Conservation (phyloP, 2,113 vertebrate genomes). For the Heterocephalus glaber region DNA sequence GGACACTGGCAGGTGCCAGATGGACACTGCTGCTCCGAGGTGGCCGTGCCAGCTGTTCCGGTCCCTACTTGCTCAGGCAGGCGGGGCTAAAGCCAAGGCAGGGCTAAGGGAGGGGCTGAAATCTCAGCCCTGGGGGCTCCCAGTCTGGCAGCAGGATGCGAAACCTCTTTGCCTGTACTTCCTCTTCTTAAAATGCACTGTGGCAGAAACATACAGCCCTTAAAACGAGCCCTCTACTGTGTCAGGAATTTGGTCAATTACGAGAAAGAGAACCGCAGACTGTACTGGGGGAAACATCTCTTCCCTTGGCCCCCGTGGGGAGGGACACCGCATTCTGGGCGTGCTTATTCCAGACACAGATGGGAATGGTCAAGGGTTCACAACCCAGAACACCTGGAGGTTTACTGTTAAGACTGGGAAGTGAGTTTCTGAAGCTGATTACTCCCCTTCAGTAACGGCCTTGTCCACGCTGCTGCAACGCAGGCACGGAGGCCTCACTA, state of each 20-base stretch:
- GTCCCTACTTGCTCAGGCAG: not conserved
- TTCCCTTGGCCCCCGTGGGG: not conserved
- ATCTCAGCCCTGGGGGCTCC: not conserved
- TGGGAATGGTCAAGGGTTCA: not conserved
- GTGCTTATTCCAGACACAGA: not conserved
- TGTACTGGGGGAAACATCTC: not conserved
- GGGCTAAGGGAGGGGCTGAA: not conserved
- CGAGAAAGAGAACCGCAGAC: not conserved
- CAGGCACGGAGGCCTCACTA: fast-evolving
- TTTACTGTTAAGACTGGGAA: not conserved
- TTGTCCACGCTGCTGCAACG: fast-evolving
- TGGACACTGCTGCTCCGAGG: not conserved
- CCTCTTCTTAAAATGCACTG: not conserved
- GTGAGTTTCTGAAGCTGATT: not conserved
- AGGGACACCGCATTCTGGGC: not conserved
- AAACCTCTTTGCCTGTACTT: not conserved
- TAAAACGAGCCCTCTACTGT: not conserved
- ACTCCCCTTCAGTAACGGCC: not conserved
- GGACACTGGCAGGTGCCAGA: too few relatives aligned
- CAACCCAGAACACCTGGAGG: not conserved
- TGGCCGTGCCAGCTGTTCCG: not conserved
- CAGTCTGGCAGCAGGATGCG: not conserved
- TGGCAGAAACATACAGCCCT: not conserved
- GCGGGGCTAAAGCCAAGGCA: not conserved
- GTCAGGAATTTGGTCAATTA: not conserved